Evolutionary conservation across 2,888 invertebrate species (phyloP), one percentile per base, ranked within the genome.

Genomic region (Brachyptera risi): DNA sequence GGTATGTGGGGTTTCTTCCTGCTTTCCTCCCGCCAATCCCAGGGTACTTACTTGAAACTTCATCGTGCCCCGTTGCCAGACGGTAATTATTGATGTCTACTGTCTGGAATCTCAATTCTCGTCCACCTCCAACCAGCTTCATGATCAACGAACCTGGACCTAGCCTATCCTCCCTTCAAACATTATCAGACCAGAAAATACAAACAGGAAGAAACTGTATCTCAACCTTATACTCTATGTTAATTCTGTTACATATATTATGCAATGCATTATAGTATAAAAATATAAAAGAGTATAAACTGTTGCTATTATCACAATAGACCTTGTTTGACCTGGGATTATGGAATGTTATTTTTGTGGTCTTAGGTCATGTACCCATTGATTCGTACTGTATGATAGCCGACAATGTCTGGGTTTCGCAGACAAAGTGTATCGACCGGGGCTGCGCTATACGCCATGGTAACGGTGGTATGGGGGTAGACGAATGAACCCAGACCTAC

Each of bases 361-460:
- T 54, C 54, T 54, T 31, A 54, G 54, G 54, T 54, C 54, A 37
- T 54, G 54, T 54, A 54, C 54, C 54, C 38, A 54, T 54, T 54
- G 54, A 54, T 54, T 54, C 37, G 54, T 37, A 31, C 54, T 54
- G 37, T 54, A 54, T 68, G 64, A 69, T 69, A 67, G 69, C 35
- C 35, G 70, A 70, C 66, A 66, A 64, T 66, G 65, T 69, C 69
- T 68, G 67, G 67, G 68, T 71, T 70, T 70, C 65, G 63, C 62
- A 66, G 66, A 69, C 68, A 66, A 68, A 66, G 68, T 67, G 68
- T 69, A 70, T 69, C 68, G 63, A 68, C 68, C 68, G 66, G 56
- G 63, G 60, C 58, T 58, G 65, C 66, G 67, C n/a, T n/a, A n/a
- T n/a, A n/a, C n/a, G n/a, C n/a, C n/a, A n/a, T n/a, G n/a, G n/a